phyloP scores from a whole-genome alignment of 2,797 vertebrate species.

The Eulemur albifrons region DNA sequence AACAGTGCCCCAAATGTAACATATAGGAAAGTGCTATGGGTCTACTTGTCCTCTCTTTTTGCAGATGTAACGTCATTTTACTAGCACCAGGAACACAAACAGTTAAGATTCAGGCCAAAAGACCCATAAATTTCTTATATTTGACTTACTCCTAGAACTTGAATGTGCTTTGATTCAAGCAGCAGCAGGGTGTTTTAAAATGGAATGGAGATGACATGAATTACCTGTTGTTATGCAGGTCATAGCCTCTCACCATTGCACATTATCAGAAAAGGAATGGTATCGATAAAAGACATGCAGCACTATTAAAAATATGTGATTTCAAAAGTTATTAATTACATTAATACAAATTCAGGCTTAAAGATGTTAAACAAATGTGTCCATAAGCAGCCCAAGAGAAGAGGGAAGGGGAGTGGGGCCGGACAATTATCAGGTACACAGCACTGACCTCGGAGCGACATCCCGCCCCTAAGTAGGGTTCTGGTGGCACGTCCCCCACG shows the following conservation, averaged over 20 bases:
- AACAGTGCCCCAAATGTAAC: conserved; percentile 49
- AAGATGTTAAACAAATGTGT: conserved; percentile 70
- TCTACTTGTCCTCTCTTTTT: conserved; percentile 45
- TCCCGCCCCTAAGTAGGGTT: conserved; percentile 89
- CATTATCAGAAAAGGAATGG: conserved; percentile 75
- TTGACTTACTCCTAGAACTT: conserved; percentile 56
- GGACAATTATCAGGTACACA: neutral
- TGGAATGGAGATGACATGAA: conserved; percentile 75
- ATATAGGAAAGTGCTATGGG: neutral
- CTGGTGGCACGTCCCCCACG: conserved; percentile 89
- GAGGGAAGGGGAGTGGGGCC: neutral
- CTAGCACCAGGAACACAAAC: conserved; percentile 20
- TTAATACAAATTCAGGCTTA: conserved; percentile 65
- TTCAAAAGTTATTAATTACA: conserved; percentile 65
- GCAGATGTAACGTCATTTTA: conserved; percentile 23
- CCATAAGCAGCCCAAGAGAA: conserved; percentile 70
- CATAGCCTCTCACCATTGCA: conserved; percentile 64
- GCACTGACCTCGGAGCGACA: conserved; percentile 92
- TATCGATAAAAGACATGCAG: conserved; percentile 72
- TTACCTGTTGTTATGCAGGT: conserved; percentile 68
- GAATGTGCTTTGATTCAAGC: conserved; percentile 69
- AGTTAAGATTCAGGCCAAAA: neutral
- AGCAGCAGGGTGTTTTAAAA: conserved; percentile 72
- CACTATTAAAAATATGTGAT: conserved; percentile 73
- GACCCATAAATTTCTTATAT: conserved; percentile 31